Base-by-base conservation (phyloP, 37 sponge, comb jelly and placozoan species). In the Crambe crambe region DNA sequence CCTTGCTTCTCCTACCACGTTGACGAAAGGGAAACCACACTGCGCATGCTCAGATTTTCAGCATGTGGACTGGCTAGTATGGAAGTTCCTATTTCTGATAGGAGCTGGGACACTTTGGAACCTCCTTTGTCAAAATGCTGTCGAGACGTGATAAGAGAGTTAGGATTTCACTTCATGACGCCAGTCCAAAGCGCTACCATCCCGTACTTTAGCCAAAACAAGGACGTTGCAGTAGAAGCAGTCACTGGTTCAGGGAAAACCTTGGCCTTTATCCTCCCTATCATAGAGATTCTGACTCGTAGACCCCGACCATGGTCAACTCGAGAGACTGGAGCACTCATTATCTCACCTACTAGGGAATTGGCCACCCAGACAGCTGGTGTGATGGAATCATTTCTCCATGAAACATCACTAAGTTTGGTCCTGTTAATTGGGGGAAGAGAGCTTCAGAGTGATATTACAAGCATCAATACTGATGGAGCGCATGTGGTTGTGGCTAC, bases 231-330 rank as follows among this genome's bases (percentile, higher is more conserved):
- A 27, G 98, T 94, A 57, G 95, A 97, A 79, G 98, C 98, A 27
- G 93, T 96, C 8, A 93, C 94, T 31, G 91, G 94, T 17, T 96
- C 96, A 22, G 99, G 99, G 5, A 98, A 98, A 70, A 98, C 99
- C 2, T 84, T 98, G 20, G 94, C 99, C 0, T 98, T 98, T 86
- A 90, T 96, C 34, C 86, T 98, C 30, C 99, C 99, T 23, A 66
- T 91, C 10, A 56, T 98, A 20, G 92, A 98, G 66, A 89, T 81
- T 22, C 64, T 98, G 58, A 69, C 29, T 35, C 43, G 25, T 22
- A 80, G 81, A 62, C 58, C 18, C 9, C 21, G 37, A 39, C n/a
- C 61, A 4, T 76, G 76, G 76, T 25, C 41, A 1, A 31, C 12
- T 12, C 15, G 40, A 36, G 68, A 78, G 40, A 85, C 75, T 58